Percentiles rank a stretch among this genome's conserved stretches.
These are phyloP conservation scores for Acanthococcus lagerstroemiae DNA, from an alignment of 2,888 invertebrate species.

Conservation along the genomic window DNA sequence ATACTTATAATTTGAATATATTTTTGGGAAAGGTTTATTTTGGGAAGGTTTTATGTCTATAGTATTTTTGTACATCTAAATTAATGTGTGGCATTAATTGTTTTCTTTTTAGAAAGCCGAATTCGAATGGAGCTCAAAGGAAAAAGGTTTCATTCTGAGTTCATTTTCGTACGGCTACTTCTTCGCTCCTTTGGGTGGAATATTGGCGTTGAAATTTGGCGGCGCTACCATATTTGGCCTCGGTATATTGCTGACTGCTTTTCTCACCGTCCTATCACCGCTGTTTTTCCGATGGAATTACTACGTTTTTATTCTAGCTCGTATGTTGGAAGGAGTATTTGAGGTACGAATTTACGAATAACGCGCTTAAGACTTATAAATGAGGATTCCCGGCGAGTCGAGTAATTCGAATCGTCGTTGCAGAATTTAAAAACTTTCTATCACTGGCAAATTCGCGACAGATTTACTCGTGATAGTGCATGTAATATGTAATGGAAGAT, in stretches of 20 bases:
- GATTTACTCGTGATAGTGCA: no score
- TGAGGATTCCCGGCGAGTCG: neutral
- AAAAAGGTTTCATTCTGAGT: constrained; percentile 16
- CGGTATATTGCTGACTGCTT: constrained; percentile 8
- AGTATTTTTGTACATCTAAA: no score
- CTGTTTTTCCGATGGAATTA: neutral
- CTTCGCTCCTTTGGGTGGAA: constrained; percentile 7
- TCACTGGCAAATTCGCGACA: no score
- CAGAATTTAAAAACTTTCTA: no score
- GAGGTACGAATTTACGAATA: neutral
- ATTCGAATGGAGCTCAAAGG: constrained; percentile 18
- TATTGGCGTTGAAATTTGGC: constrained; percentile 8
- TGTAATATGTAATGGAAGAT: no score
- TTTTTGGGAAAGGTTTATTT: no score
- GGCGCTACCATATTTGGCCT: constrained; percentile 15
- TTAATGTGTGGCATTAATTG: no score
- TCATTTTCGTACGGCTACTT: constrained; percentile 20
- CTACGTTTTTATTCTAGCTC: constrained; percentile 8
- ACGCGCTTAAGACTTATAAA: neutral
- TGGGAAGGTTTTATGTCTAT: no score
- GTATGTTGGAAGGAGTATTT: constrained; percentile 14
- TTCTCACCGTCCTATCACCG: constrained; percentile 4
- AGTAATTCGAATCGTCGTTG: no score
- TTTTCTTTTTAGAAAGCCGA: constrained; percentile 15
- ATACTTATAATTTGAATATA: no score